A percentile compares a stretch with the other conserved stretches of the same genome.
These are phyloP conservation scores for Actinia equina DNA, from an alignment of 64 coral and sea anemone species.

Conservation along the genomic window DNA sequence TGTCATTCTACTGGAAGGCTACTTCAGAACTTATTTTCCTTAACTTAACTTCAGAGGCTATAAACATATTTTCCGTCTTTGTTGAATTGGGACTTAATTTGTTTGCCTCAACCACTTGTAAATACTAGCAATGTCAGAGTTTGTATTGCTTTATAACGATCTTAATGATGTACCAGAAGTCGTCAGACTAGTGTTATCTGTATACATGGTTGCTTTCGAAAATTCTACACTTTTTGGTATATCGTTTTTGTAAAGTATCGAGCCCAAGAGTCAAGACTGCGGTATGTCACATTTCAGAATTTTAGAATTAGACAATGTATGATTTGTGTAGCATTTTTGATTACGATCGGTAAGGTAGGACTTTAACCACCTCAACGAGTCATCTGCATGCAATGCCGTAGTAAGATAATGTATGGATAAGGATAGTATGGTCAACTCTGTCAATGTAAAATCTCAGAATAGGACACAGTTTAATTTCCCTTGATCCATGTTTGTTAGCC, in stretches of 20 bases:
- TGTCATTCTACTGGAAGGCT: too few relatives aligned
- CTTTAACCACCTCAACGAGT: conserved; percentile 23
- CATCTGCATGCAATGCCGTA: conserved; percentile 35
- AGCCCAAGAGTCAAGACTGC: conserved; percentile 46
- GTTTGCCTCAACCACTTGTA: conserved; percentile 28
- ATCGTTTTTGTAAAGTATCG: conserved; percentile 13
- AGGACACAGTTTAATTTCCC: background rate
- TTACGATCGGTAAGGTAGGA: conserved; percentile 32
- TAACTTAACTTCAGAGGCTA: conserved; percentile 7
- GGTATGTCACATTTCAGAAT: conserved; percentile 31
- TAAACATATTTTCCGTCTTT: conserved; percentile 25
- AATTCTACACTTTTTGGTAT: conserved; percentile 28
- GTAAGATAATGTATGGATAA: conserved; percentile 20
- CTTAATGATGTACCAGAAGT: conserved; percentile 29
- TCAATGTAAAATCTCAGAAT: background rate
- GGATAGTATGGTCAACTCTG: conserved; percentile 24
- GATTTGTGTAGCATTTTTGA: conserved; percentile 30
- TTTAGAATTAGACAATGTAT: conserved; percentile 26
- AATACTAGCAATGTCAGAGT: conserved; percentile 20
- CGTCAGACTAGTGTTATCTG: conserved; percentile 30
- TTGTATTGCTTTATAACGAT: background rate
- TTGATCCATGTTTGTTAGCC: background rate
- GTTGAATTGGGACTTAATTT: conserved; percentile 20
- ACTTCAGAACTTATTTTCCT: background rate
- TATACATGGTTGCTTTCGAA: conserved; percentile 24